Evolutionary conservation across 2,113 vertebrate species (phyloP), one percentile per base, ranked within the genome.

Genomic region (Corynorhinus townsendii): DNA sequence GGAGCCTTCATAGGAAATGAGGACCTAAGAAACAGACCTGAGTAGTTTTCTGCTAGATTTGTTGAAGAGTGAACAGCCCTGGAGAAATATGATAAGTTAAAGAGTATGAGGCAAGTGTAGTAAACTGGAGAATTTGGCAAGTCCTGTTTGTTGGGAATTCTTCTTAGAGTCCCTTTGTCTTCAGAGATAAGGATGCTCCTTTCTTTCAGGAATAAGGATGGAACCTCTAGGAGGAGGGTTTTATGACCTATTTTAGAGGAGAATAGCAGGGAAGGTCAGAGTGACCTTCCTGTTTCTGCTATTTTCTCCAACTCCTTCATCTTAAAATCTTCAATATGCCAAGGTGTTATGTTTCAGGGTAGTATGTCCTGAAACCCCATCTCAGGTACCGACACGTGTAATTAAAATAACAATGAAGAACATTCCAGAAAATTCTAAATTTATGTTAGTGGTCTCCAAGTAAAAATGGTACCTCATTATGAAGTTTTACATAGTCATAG

Each of bases 361-460:
- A 17, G 6, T 5, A 24, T 26, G n/a, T 43, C 43, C 45, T 54
- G 20, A 85, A 85, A 66, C 43, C 12, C 28, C 83, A 66, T 19
- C 6, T 43, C 69, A 71, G 11, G 38, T 56, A 73, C 62, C 2
- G 11, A 43, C 72, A 92, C 45, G 72, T 40, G 33, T 79, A 90
- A 90, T 93, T 85, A 88, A 90, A 87, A 86, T 73, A 95, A 71
- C 43, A 84, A 89, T 11, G 47, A 40, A 49, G 38, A 95, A 79
- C 81, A 93, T 82, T 89, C 71, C 86, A 93, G 87, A 87, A 72
- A 52, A 82, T 69, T 82, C 24, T 69, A 85, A 79, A 92, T 68
- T 62, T 43, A 79, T 45, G 1, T 38, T 59, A 19, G 52, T 93
- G 14, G 38, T 47, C 22, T 89, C 10, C 87, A 52, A 79, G 56